Base-by-base conservation (phyloP, 2,888 invertebrate genomes). In the Gari tellinella region DNA sequence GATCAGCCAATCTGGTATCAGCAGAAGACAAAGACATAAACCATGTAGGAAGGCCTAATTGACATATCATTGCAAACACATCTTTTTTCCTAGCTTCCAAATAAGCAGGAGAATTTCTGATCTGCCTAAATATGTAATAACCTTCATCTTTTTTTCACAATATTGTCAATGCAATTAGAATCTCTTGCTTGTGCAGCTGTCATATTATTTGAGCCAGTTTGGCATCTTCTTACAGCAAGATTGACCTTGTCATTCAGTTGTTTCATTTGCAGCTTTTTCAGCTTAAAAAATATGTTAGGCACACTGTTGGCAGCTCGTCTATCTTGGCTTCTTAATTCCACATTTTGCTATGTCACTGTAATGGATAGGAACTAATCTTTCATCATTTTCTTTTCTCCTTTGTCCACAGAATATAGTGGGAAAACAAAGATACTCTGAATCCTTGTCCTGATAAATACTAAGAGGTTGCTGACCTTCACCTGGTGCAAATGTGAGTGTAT, bases 51-150 rank as follows among this genome's bases (percentile, higher is more conserved):
- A 78, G 38, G 19, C 75, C 75, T 15, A 81, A 37, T 43, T 81
- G 78, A 7, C 67, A 62, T n/a, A 81, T 76, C 75, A 81, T 81
- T 45, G 73, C 79, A 79, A 76, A 78, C 2, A 81, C 49, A 68
- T 80, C 75, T 62, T 72, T 80, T 53, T 63, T 63, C 19, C 38
- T 56, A 43, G 55, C 43, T 55, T 63, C 72, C 25, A 60, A 56
- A 31, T 69, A 69, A 12, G 65, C 51, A 25, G 65, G 65, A 12
- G 61, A 72, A 52, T 75, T 73, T 49, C 77, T 52, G 1, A 78
- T 43, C n/a, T 57, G 58, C 41, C 53, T 48, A 31, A 78, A 80
- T 37, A 87, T 91, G 75, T 88, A 88, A 60, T 90, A 90, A 60
- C 88, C 85, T 55, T 86, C 81, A 56, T 85, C 86, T 82, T 87